A percentile compares a stretch with the other conserved stretches of the same genome.
Evolutionary conservation across 2,113 vertebrate genomes (phyloP).

Genomic region (Junco hyemalis): DNA sequence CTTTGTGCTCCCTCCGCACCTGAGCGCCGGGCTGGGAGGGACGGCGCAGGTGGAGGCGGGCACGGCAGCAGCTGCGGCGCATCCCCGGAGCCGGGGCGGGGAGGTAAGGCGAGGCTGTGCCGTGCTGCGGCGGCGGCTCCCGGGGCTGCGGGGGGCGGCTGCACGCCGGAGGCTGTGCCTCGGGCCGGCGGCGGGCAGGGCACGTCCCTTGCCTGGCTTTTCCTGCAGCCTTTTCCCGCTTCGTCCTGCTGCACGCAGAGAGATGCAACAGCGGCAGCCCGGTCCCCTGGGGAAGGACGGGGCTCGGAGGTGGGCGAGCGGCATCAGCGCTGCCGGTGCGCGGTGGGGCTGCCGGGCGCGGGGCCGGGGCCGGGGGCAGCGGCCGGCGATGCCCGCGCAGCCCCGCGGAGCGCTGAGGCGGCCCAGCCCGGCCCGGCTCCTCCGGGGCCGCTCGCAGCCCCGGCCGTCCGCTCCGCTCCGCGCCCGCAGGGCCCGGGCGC

Average conservation of each 20-base stretch:
- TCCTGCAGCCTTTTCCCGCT: neutral
- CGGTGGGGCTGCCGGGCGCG: neutral
- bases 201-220: neutral
- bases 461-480: neutral
- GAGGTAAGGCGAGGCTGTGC: neutral
- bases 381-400: neutral
- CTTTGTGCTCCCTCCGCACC: neutral
- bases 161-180: neutral
- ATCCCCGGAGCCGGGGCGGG: neutral
- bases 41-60: constrained; percentile 1
- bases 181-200: neutral
- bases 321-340: neutral
- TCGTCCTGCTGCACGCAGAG: neutral
- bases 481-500: neutral
- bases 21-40: neutral
- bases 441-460: neutral
- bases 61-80: neutral
- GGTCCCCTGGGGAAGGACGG: neutral
- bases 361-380: neutral
- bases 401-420: neutral
- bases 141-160: neutral
- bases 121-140: neutral
- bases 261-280: neutral
- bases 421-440: neutral
- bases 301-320: neutral